Conservation (phyloP, 2,888 invertebrate species). For the Tetragonisca angustula region DNA sequence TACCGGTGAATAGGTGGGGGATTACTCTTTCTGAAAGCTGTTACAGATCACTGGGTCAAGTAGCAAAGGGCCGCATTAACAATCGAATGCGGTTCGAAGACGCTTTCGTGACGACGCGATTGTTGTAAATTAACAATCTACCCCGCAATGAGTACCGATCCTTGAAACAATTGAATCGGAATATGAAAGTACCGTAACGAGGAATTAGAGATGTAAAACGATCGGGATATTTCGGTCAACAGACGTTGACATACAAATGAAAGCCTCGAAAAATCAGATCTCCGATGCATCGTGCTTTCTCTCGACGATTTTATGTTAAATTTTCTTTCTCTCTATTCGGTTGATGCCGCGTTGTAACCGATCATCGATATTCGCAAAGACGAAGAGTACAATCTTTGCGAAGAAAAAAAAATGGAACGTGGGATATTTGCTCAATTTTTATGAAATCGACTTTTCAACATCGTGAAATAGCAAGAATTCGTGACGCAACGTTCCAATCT, state of each 20-base stretch:
- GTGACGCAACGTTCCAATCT: too few relatives aligned
- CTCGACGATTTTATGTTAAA: neutral
- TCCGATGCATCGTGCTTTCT: neutral
- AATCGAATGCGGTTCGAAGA: neutral
- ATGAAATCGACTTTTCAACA: too few relatives aligned
- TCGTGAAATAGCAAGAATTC: too few relatives aligned
- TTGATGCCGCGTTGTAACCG: neutral
- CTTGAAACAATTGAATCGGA: neutral
- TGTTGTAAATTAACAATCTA: neutral
- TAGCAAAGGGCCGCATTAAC: constrained; percentile 20
- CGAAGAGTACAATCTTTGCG: neutral
- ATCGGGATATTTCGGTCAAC: constrained; percentile 13
- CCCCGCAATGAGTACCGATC: neutral
- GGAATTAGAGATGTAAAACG: neutral
- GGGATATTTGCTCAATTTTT: too few relatives aligned
- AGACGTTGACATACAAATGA: neutral
- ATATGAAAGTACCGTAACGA: neutral
- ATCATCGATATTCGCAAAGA: neutral
- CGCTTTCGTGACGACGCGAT: neutral
- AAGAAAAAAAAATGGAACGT: neutral
- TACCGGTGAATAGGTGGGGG: constrained; percentile 23
- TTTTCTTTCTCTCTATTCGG: neutral
- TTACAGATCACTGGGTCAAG: constrained; percentile 50
- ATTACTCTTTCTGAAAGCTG: constrained; percentile 45
- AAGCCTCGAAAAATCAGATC: neutral